Conservation (phyloP, 2,888 invertebrate genomes). For the Drosophila nr. medialis region DNA sequence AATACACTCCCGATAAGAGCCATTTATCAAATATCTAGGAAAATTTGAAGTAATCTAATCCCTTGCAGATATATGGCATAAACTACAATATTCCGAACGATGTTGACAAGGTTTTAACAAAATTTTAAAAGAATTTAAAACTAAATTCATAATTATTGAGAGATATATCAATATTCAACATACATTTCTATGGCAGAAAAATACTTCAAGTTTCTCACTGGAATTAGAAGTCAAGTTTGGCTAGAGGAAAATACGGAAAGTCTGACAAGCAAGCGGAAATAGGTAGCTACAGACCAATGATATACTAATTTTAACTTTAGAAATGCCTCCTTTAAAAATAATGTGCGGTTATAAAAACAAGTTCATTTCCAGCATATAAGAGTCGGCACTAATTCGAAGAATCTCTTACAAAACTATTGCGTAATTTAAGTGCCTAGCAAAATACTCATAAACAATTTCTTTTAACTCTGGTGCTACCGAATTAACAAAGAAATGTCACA, state of each 20-base stretch:
- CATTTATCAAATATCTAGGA: neutral
- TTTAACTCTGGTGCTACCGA: constrained; percentile 23
- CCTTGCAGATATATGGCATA: neutral
- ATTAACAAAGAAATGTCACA: constrained; percentile 6
- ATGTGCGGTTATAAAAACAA: neutral
- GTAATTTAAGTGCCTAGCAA: constrained; percentile 67
- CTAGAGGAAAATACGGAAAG: neutral
- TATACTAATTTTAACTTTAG: neutral
- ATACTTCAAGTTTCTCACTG: neutral
- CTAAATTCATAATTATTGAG: neutral
- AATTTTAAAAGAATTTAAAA: neutral
- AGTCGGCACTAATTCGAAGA: neutral
- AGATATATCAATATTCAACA: neutral
- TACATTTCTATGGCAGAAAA: neutral
- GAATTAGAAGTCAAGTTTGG: neutral
- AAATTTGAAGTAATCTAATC: neutral
- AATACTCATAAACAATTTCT: constrained; percentile 21
- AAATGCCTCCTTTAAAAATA: neutral
- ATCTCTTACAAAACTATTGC: constrained; percentile 25
- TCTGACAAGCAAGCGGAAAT: neutral
- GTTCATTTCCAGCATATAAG: neutral
- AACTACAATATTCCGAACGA: neutral
- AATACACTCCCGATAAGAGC: neutral
- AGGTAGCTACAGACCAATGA: neutral
- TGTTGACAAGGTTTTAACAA: neutral